Evolutionary conservation across 2,113 vertebrate genomes (phyloP).

Genomic region (Lophotis ruficrista): DNA sequence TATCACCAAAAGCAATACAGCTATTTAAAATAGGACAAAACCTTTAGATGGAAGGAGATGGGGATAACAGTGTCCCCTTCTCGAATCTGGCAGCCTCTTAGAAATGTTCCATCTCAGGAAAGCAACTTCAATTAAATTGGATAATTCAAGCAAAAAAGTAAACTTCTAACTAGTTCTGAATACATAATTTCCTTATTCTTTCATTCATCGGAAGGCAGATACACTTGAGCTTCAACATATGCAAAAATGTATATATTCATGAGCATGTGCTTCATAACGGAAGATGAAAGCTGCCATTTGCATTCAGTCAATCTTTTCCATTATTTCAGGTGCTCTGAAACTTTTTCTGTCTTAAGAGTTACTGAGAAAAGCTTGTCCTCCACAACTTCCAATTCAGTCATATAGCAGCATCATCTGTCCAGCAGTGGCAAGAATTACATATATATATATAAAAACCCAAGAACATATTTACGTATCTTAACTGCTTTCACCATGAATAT

Average conservation of each 20-base stretch:
- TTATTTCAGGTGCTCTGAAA: conserved; percentile 41
- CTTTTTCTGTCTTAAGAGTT: not conserved
- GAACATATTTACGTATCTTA: not conserved
- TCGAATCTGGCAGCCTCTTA: not conserved
- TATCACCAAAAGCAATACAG: not conserved
- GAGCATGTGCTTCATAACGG: conserved; percentile 50
- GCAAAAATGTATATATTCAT: conserved; percentile 58
- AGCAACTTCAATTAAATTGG: conserved; percentile 5
- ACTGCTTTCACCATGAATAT: not conserved
- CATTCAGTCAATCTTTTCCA: conserved; percentile 1
- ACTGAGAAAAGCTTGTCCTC: not conserved
- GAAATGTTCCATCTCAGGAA: conserved; percentile 22
- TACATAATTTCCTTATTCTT: conserved; percentile 7
- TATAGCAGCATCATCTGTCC: not conserved
- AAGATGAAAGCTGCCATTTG: conserved; percentile 51
- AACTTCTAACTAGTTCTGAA: conserved; percentile 18
- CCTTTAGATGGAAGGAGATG: not conserved
- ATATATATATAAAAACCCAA: not conserved
- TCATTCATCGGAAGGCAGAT: conserved; percentile 24
- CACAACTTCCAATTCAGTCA: not conserved
- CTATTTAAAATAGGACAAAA: conserved; percentile 13
- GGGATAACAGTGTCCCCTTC: not conserved
- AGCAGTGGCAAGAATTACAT: not conserved
- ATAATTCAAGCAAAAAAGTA: not conserved
- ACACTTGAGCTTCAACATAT: conserved; percentile 11